Conservation (phyloP, 2,888 invertebrate genomes). For the Bruchidius siliquastri region DNA sequence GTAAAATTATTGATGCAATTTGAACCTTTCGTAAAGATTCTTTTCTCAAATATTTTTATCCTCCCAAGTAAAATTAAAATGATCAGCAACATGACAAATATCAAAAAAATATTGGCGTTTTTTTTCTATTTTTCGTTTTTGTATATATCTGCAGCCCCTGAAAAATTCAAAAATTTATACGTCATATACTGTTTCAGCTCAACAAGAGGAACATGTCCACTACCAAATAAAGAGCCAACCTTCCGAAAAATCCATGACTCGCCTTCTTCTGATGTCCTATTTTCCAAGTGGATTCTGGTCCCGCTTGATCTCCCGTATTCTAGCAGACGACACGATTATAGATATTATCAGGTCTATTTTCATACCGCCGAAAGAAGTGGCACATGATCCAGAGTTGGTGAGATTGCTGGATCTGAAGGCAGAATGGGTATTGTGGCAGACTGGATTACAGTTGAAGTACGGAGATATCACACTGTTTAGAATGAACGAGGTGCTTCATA, state of each 20-base stretch:
- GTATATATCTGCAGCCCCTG: too few species aligned
- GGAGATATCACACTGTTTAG: conserved; percentile 77
- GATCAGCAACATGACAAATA: too few species aligned
- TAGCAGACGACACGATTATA: conserved; percentile 82
- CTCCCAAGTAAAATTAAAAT: too few species aligned
- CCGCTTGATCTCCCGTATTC: conserved; percentile 81
- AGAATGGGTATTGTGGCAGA: conserved; percentile 93
- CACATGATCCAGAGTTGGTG: conserved; percentile 57
- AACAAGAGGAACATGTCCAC: conserved; percentile 29
- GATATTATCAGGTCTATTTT: conserved; percentile 74
- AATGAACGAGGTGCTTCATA: conserved; percentile 69
- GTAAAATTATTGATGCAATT: too few species aligned
- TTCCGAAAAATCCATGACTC: conserved; percentile 58
- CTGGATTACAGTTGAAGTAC: conserved; percentile 81
- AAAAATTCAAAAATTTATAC: background rate
- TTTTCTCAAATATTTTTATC: too few species aligned
- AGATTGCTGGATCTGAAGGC: conserved; percentile 65
- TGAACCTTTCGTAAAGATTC: too few species aligned
- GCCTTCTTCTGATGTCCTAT: conserved; percentile 90
- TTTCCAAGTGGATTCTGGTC: conserved; percentile 99
- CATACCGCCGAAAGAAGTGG: conserved; percentile 64
- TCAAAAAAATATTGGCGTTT: too few species aligned
- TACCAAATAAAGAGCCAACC: conserved; percentile 47
- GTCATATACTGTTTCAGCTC: conserved; percentile 15
- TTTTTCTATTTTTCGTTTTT: too few species aligned